Percentiles rank a stretch among this genome's conserved stretches.
These are phyloP conservation scores for Xestia ashworthii DNA, from an alignment of 2,888 invertebrate genomes.

Conservation along the genomic window DNA sequence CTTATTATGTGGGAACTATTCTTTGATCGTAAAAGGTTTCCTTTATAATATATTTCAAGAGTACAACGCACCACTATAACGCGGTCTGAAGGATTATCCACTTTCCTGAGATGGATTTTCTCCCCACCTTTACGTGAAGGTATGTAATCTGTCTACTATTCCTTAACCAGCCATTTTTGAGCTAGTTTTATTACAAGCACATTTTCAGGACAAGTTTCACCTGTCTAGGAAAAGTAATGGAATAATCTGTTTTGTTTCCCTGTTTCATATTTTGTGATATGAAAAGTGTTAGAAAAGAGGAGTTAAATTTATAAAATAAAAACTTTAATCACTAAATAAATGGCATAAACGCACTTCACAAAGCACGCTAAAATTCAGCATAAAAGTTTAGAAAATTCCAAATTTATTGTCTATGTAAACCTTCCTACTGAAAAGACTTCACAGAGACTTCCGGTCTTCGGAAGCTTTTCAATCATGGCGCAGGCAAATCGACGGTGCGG, in stretches of 20 bases:
- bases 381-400: slow-evolving; percentile 26
- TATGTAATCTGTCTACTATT: slow-evolving; percentile 70
- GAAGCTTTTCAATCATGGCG: slow-evolving; percentile 73
- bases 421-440: slow-evolving; percentile 44
- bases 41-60: slow-evolving; percentile 72
- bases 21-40: slow-evolving; percentile 63
- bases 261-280: not conserved
- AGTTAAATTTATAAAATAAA: not conserved
- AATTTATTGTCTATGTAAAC: slow-evolving; percentile 31
- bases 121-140: slow-evolving; percentile 67
- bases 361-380: slow-evolving; percentile 18
- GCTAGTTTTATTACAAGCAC: slow-evolving; percentile 50
- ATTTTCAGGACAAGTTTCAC: slow-evolving; percentile 25
- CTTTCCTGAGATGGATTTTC: slow-evolving; percentile 80
- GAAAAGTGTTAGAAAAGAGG: slow-evolving; percentile 1
- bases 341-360: not conserved
- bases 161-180: slow-evolving; percentile 54
- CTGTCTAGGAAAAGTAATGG: slow-evolving; percentile 29
- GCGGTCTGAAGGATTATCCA: slow-evolving; percentile 82
- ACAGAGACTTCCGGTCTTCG: slow-evolving; percentile 49
- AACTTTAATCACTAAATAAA: not conserved
- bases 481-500: slow-evolving; percentile 75
- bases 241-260: slow-evolving; percentile 2
- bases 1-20: slow-evolving; percentile 68
- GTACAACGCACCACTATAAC: slow-evolving; percentile 71